Evolutionary conservation across 2,797 vertebrate species (phyloP), one percentile per base, ranked within the genome.

Genomic region (Scarus forsteni): DNA sequence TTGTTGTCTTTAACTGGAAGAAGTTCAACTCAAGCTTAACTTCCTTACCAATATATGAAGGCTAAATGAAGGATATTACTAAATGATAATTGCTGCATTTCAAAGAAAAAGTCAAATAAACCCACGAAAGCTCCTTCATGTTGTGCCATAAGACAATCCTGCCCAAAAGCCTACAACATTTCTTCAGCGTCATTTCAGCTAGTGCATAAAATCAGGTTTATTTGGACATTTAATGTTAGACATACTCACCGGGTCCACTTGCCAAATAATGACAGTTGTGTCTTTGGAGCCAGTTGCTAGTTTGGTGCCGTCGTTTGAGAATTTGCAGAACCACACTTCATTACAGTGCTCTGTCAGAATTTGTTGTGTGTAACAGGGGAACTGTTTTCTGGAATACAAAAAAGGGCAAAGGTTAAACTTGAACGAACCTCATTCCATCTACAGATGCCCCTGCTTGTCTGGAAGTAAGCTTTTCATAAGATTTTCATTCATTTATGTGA

Each of bases 261-360:
- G 97, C 98, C 98, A 99, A 91, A 99, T 92, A 84, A 99, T 98
- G 92, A 99, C 98, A 60, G 98, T 99, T 70, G 98, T 99, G 90
- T 99, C 98, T 94, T 99, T 99, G 80, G 98, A 99, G 92, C 98
- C 98, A 39, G 98, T 99, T 87, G 98, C 98, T 90, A 99, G 93
- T 94, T 98, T 99, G 92, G 97, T 99, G 95, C 98, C 98, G 6
- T 99, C 97, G 2, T 99, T 99, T 79, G 98, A 99, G 92, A 99
- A 99, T 85, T 99, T 99, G 93, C 98, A 99, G 94, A 99, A 99
- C 98, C 98, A 99, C 58, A 99, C 98, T 92, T 99, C 98, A 49
- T 99, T 99, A 93, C 98, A 99, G 91, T 99, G 98, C 77, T 99
- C 98, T 11, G 98, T 99, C 79, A 99, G 94, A 90, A 99, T 99